phyloP scores from a whole-genome alignment of 1,140 invertebrate species.

The Tetraneura akinire region DNA sequence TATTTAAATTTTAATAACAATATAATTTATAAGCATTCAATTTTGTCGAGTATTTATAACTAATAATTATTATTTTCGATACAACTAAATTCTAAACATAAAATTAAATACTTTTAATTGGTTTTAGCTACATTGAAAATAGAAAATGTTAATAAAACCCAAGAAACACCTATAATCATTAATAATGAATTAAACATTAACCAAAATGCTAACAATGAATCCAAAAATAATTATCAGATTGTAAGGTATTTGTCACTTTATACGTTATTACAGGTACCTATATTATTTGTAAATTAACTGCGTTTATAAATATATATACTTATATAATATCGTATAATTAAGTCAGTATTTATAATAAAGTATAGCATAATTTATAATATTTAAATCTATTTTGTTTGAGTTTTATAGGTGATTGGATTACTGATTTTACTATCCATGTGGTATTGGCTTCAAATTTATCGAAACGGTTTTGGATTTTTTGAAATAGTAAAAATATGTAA shows the following conservation, averaged over 20 bases:
- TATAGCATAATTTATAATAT: too few species aligned
- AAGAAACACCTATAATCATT: not conserved
- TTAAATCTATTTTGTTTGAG: not conserved
- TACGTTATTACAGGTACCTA: conserved; percentile 2
- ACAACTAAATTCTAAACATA: too few species aligned
- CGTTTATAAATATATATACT: too few species aligned
- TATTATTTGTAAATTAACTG: too few species aligned
- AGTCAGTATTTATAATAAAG: too few species aligned
- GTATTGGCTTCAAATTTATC: conserved; percentile 53
- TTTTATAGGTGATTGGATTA: conserved; percentile 52
- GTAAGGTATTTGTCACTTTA: not conserved
- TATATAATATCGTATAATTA: too few species aligned
- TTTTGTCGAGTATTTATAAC: too few species aligned
- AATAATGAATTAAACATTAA: not conserved
- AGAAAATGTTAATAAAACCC: not conserved
- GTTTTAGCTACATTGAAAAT: not conserved
- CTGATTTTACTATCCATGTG: conserved; percentile 52
- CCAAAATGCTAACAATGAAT: not conserved
- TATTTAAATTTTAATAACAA: too few species aligned
- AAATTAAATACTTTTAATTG: too few species aligned
- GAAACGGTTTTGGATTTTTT: conserved; percentile 75
- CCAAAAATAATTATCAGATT: not conserved
- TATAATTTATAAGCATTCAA: too few species aligned
- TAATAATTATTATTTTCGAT: too few species aligned
- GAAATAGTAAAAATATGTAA: conserved; percentile 72